Conservation (phyloP, 2,113 vertebrate genomes). For the Donacobius atricapilla region DNA sequence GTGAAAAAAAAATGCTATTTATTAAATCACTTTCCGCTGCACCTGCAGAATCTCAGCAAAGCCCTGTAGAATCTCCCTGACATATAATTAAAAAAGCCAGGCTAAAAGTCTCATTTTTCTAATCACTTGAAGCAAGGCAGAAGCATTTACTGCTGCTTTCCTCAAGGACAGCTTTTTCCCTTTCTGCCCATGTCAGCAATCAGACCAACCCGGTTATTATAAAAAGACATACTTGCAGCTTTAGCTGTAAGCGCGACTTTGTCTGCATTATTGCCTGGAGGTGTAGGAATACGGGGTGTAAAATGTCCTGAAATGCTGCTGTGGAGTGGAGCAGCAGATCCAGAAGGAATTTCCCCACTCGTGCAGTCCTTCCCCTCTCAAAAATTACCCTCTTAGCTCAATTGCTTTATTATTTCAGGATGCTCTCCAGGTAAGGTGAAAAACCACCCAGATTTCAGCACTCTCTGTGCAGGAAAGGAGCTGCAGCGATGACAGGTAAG, state of each 20-base stretch:
- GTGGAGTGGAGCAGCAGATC: background rate
- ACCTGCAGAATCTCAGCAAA: conserved; percentile 53
- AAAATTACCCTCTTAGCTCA: background rate
- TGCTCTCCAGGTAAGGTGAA: background rate
- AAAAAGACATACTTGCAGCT: background rate
- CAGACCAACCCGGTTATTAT: background rate
- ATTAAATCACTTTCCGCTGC: conserved; percentile 59
- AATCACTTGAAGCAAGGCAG: conserved; percentile 51
- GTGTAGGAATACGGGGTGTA: background rate
- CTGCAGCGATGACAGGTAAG: background rate
- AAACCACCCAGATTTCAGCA: background rate
- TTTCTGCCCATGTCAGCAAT: conserved; percentile 52
- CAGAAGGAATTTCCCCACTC: background rate
- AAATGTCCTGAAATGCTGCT: background rate
- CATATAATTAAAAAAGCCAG: conserved; percentile 49
- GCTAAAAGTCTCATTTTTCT: conserved; percentile 65
- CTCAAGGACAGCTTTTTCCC: conserved; percentile 41
- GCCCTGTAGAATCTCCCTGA: conserved; percentile 35
- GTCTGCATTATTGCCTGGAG: background rate
- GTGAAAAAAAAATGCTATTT: conserved; percentile 47
- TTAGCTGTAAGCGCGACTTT: background rate
- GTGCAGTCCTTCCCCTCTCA: background rate
- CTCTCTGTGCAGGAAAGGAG: background rate
- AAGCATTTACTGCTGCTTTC: conserved; percentile 50
- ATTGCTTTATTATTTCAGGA: background rate